Evolutionary conservation across 2,888 invertebrate genomes (phyloP), one percentile per base, ranked within the genome.

Genomic region (Acleris laterana): DNA sequence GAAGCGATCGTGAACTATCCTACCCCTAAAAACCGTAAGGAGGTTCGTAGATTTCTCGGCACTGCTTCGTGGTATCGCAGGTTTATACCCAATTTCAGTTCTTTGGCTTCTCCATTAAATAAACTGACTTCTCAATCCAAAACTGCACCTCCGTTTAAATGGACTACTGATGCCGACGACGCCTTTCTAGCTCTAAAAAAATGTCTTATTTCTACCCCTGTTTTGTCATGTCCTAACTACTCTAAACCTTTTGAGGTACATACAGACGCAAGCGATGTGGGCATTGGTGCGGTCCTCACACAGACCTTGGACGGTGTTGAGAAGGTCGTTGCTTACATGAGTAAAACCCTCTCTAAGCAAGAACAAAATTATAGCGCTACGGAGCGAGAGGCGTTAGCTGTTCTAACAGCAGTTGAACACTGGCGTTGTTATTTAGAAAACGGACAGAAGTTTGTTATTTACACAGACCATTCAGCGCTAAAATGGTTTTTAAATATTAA

Each of bases 11-110:
- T 50, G 1, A 50, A 68, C 17, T 68, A 17, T 19, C 62, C 62
- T 11, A 60, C 55, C 2, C 61, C 61, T 16, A 66, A 22, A 6
- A 46, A 22, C 42, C 25, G 48, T 2, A 66, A 63, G 38, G 65
- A 65, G n/a, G 22, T 68, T 13, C 50, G 44, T 19, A 22, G 63
- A n/a, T 68, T 68, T 46, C 44, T 68, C 2, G 68, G 68, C 3
- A 62, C 68, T 7, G 55, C 63, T 17, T 53, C 68, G 3, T 66
- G 66, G 66, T 66, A 66, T 20, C 22, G 66, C 2, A 60, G 66
- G 9, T 66, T 66, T 32, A 22, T 66, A 32, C 62, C 66, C 13
- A 61, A 51, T 13, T 66, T 66, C 28, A 66, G 57, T n/a, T 48
- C 66, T 16, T 32, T 62, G 16, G 66, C 66, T 11, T 44, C 19